These are phyloP conservation scores for Drosophila longiperda DNA, from an alignment of 2,888 invertebrate species.

Conservation along the genomic window DNA sequence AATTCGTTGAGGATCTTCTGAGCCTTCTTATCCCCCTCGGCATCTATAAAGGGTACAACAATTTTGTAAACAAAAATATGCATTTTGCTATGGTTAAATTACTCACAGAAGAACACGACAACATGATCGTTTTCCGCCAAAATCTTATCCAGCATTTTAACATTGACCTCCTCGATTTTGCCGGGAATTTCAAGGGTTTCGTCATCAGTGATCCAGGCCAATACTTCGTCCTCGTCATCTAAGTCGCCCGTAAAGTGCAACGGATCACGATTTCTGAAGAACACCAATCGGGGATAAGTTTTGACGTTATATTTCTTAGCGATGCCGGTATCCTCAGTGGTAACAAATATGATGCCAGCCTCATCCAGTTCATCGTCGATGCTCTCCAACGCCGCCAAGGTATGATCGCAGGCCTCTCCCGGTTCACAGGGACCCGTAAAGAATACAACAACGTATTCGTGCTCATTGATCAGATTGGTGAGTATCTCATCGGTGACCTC, in stretches of 20 bases:
- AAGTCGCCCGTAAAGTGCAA: constrained; percentile 93
- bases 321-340: constrained; percentile 92
- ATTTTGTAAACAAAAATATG: background rate
- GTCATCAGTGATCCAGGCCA: constrained; percentile 96
- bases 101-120: constrained; percentile 96
- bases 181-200: constrained; percentile 96
- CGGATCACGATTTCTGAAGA: constrained; percentile 96
- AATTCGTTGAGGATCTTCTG: constrained; percentile 94
- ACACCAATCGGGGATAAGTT: constrained; percentile 92
- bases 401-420: constrained; percentile 93
- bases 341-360: constrained; percentile 96
- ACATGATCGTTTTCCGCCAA: constrained; percentile 94
- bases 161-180: constrained; percentile 96
- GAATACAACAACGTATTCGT: constrained; percentile 97
- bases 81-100: background rate
- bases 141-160: constrained; percentile 95
- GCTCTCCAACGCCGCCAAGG: constrained; percentile 94
- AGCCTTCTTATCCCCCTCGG: constrained; percentile 95
- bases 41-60: constrained; percentile 86
- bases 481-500: constrained; percentile 97
- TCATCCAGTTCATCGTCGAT: constrained; percentile 97
- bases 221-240: constrained; percentile 95
- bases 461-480: constrained; percentile 93
- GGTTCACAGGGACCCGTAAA: constrained; percentile 96
- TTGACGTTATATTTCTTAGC: constrained; percentile 95